A percentile compares a stretch with the other conserved stretches of the same genome.
phyloP scores from a whole-genome alignment of 1,140 invertebrate genomes.

The Nebria ingens region DNA sequence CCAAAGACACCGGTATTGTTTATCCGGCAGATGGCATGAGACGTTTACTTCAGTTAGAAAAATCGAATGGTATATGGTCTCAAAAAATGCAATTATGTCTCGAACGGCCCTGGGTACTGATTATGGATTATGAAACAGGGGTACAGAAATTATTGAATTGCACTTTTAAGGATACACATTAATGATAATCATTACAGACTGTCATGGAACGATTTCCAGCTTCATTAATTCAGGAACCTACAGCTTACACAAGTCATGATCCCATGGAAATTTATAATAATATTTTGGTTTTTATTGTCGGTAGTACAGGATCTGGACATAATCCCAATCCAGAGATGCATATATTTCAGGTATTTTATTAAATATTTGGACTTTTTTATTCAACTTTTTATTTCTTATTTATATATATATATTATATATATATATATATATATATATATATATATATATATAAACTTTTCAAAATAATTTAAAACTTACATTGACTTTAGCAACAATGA shows the following conservation, averaged over 20 bases:
- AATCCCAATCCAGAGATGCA: slow-evolving; percentile 85
- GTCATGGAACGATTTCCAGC: slow-evolving; percentile 93
- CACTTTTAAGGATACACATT: background rate
- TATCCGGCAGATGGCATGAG: slow-evolving; percentile 93
- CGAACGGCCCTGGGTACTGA: slow-evolving; percentile 80
- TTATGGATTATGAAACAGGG: slow-evolving; percentile 94
- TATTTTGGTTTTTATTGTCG: slow-evolving; percentile 92
- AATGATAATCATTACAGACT: slow-evolving; percentile 51
- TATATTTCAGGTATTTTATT: slow-evolving; percentile 80
- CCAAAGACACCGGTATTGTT: slow-evolving; percentile 74
- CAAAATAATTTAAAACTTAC: too few species aligned
- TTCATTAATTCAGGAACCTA: slow-evolving; percentile 84
- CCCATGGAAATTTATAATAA: slow-evolving; percentile 97
- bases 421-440: too few species aligned
- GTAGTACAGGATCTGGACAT: slow-evolving; percentile 38
- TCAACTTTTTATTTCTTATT: background rate
- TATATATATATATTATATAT: slow-evolving; percentile 11
- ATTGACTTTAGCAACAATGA: too few species aligned
- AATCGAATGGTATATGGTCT: slow-evolving; percentile 97
- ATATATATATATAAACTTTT: too few species aligned
- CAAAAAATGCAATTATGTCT: slow-evolving; percentile 92
- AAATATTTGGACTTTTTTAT: too few species aligned
- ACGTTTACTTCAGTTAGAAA: slow-evolving; percentile 88
- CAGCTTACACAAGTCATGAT: slow-evolving; percentile 92
- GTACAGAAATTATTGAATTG: slow-evolving; percentile 45